Evolutionary conservation across 2,797 vertebrate genomes (phyloP), one percentile per base, ranked within the genome.

Genomic region (Ptychobarbus kaznakovi): DNA sequence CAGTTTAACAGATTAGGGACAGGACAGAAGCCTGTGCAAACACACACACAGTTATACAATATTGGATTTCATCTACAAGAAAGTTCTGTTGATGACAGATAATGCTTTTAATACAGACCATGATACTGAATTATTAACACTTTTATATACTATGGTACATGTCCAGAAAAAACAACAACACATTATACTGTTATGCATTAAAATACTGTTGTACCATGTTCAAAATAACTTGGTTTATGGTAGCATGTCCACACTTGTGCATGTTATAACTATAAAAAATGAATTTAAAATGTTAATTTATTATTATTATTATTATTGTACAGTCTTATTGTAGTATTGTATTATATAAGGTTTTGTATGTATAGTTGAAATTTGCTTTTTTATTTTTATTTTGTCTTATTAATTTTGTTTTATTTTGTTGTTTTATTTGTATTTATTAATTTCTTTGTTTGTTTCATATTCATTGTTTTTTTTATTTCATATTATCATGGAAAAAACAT

Each of bases 1-100:
- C 85, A 83, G 69, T 18, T 91, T 88, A 85, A 40, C 83, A 88
- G 87, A 88, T 91, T 91, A 89, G 66, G 72, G 58, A 46, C 80
- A 81, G 83, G 68, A 87, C 77, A 70, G 13, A 32, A 72, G 32
- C 42, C 58, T 70, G 73, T n/a, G 65, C 56, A 76, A 78, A 90
- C 82, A 89, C 56, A 69, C 73, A 42, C 46, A 9, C 25, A n/a
- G 32, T 85, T 80, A 80, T 66, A 15, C 35, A 80, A 77, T 7
- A 20, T 13, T 70, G 28, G 44, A 8, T 58, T 79, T 72, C 25
- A 18, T 49, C 20, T 15, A 42, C n/a, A 58, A 10, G 69, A 22
- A 53, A 58, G 11, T 32, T 32, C n/a, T 56, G 53, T 22, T 20
- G 32, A 66, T 22, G 40, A 79, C 61, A 69, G n/a, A 84, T 66